A percentile compares a stretch with the other conserved stretches of the same genome.
These are phyloP conservation scores for Nomada hirtipes DNA, from an alignment of 2,888 invertebrate genomes.

Conservation along the genomic window DNA sequence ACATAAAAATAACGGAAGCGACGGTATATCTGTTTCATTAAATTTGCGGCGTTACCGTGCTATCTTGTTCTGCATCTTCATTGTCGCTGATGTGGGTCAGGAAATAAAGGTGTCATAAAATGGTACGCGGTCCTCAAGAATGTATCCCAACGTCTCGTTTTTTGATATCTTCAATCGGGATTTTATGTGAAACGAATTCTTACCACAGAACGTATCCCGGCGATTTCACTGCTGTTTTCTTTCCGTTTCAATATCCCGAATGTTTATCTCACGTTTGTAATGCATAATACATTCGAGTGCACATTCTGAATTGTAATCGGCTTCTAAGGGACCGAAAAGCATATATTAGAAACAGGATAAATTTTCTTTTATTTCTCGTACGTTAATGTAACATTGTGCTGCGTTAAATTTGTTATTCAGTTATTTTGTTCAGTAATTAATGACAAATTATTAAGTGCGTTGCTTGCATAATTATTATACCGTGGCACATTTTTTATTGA, in stretches of 20 bases:
- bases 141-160: not conserved
- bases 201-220: not conserved
- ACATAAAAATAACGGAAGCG: not conserved
- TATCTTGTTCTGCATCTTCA: constrained; percentile 3
- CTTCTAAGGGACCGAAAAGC: too few species aligned
- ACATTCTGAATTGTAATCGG: too few species aligned
- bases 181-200: not conserved
- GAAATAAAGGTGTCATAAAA: constrained; percentile 31
- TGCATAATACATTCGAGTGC: not conserved
- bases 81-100: constrained; percentile 18
- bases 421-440: too few species aligned
- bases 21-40: constrained; percentile 13
- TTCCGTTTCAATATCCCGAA: not conserved
- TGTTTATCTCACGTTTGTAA: not conserved
- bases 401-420: too few species aligned
- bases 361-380: too few species aligned
- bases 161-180: constrained; percentile 16
- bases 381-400: too few species aligned
- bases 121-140: constrained; percentile 16
- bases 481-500: too few species aligned
- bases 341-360: too few species aligned
- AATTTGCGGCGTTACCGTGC: not conserved
- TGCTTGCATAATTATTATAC: too few species aligned
- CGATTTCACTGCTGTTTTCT: not conserved
- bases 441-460: too few species aligned